phyloP scores from a whole-genome alignment of 2,113 vertebrate species.

The Nothocercus nigrocapillus region DNA sequence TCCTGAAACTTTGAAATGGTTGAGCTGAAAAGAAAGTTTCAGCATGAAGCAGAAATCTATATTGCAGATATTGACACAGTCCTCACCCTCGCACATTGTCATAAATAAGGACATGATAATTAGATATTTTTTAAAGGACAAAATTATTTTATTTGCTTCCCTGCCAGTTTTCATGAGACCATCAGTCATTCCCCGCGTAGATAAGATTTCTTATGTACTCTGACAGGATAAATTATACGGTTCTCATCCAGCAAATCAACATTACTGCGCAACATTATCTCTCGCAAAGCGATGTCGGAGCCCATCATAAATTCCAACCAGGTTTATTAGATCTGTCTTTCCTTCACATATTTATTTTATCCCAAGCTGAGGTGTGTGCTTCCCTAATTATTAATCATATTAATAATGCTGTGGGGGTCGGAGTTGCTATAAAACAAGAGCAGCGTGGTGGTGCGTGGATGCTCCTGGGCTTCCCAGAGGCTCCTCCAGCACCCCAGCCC shows the following conservation, averaged over 20 bases:
- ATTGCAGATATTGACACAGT: background rate
- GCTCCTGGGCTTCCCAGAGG: background rate
- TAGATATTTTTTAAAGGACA: conserved; percentile 75
- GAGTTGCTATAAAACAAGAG: background rate
- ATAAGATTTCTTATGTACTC: conserved; percentile 77
- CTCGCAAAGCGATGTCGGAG: conserved; percentile 63
- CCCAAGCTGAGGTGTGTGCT: background rate
- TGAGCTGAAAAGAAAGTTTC: conserved; percentile 27
- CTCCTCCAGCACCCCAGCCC: no score
- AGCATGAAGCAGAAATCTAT: background rate
- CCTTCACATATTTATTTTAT: conserved; percentile 76
- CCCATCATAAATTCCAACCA: conserved; percentile 78
- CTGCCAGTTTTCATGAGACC: conserved; percentile 77
- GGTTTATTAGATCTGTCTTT: conserved; percentile 81
- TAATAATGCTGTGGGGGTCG: background rate
- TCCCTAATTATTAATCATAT: conserved; percentile 32
- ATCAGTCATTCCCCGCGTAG: conserved; percentile 76
- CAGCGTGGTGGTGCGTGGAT: fast-evolving
- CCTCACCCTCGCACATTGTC: background rate
- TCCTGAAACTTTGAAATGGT: background rate
- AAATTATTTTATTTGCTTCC: conserved; percentile 82
- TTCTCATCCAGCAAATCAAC: conserved; percentile 81
- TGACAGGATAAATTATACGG: conserved; percentile 83
- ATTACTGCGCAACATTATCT: conserved; percentile 79
- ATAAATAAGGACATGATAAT: conserved; percentile 69